Evolutionary conservation across 2,113 vertebrate genomes (phyloP).

Genomic region (Apodemus sylvaticus): DNA sequence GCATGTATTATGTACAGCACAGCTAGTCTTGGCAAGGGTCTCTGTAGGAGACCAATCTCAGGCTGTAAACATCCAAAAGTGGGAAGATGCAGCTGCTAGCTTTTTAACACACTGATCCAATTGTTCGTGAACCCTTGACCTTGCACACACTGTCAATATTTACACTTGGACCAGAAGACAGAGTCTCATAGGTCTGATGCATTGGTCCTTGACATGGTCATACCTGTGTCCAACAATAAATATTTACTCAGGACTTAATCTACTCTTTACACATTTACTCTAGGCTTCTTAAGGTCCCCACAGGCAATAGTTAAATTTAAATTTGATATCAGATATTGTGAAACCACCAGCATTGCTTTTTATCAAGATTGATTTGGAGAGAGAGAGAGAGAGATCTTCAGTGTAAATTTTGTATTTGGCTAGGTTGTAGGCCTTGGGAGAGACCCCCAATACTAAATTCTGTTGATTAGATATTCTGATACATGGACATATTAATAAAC

Average conservation of each 20-base stretch:
- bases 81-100: neutral
- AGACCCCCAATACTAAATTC: neutral
- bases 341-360: neutral
- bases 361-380: neutral
- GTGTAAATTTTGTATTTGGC: neutral
- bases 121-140: neutral
- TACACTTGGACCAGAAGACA: neutral
- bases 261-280: neutral
- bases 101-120: neutral
- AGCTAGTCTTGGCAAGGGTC: neutral
- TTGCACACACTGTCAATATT: neutral
- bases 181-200: neutral
- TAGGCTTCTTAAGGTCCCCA: neutral
- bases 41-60: neutral
- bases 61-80: neutral
- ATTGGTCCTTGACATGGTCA: neutral
- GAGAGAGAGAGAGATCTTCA: neutral
- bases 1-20: neutral
- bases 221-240: neutral
- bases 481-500: neutral
- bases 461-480: neutral
- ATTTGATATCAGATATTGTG: neutral
- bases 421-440: neutral
- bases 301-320: neutral
- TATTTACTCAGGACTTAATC: neutral